Evolutionary conservation across 2,888 invertebrate genomes (phyloP).

Genomic region (Malachius bipustulatus): DNA sequence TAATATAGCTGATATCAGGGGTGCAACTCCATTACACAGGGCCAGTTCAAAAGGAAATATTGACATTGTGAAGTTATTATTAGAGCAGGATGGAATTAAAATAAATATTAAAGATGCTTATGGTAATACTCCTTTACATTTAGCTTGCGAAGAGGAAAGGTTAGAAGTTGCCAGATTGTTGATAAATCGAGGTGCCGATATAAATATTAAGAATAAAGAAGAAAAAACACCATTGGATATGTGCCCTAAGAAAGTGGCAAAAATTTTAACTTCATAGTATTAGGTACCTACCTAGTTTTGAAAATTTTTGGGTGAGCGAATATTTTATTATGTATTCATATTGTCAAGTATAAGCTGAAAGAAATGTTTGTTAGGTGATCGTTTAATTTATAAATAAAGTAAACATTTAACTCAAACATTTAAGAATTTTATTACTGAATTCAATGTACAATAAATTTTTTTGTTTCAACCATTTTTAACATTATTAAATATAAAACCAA

Average conservation of each 20-base stretch:
- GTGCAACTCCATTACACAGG: conserved; percentile 66
- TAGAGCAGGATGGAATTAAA: conserved; percentile 42
- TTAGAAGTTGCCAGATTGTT: conserved; percentile 53
- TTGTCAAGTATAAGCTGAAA: no score
- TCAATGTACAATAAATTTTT: not conserved
- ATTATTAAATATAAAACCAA: not conserved
- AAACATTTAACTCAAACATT: conserved; percentile 1
- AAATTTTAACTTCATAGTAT: conserved; percentile 9
- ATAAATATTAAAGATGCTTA: conserved; percentile 53
- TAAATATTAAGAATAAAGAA: conserved; percentile 50
- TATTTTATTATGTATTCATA: no score
- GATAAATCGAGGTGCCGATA: conserved; percentile 51
- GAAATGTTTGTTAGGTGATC: no score
- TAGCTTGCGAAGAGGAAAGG: conserved; percentile 72
- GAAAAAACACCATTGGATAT: conserved; percentile 54
- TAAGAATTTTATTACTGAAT: not conserved
- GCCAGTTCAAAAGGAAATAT: conserved; percentile 66
- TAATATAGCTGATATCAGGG: conserved; percentile 54
- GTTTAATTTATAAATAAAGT: no score
- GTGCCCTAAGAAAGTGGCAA: conserved; percentile 27
- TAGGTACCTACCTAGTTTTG: no score
- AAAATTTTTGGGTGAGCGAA: no score
- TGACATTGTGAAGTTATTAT: conserved; percentile 52
- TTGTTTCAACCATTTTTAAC: not conserved
- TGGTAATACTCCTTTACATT: conserved; percentile 69